phyloP scores from a whole-genome alignment of 2,113 vertebrate genomes.

The Vicugna pacos region DNA sequence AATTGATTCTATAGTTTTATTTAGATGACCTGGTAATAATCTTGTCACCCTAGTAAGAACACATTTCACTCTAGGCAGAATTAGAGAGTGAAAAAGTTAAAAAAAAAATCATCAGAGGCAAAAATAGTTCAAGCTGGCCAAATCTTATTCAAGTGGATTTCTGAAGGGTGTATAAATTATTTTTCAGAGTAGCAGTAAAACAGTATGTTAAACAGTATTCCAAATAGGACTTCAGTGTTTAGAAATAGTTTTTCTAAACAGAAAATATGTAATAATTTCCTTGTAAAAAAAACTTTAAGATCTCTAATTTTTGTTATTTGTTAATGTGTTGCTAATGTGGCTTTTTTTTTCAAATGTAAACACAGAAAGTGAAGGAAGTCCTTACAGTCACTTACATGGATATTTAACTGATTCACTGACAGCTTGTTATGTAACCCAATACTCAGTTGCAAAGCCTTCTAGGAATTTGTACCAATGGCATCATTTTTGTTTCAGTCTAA shows the following conservation, averaged over 20 bases:
- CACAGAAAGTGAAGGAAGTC: neutral
- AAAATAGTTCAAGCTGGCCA: neutral
- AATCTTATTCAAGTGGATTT: neutral
- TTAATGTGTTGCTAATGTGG: neutral
- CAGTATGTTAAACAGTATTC: neutral
- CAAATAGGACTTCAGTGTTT: neutral
- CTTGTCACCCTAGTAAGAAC: slow-evolving; percentile 17
- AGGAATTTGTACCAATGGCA: neutral
- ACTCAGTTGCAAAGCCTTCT: neutral
- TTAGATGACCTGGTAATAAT: slow-evolving; percentile 9
- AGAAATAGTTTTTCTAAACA: neutral
- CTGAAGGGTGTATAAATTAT: neutral
- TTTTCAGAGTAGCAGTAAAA: neutral
- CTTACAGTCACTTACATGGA: neutral
- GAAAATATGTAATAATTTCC: neutral
- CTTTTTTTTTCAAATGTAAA: neutral
- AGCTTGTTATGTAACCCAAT: neutral
- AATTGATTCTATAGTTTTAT: slow-evolving; percentile 30
- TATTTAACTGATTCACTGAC: neutral
- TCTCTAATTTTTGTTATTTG: neutral
- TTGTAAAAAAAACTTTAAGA: neutral
- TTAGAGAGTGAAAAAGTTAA: neutral
- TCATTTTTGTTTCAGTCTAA: neutral
- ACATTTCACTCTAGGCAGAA: slow-evolving; percentile 6
- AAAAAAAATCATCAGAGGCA: neutral